Base-by-base conservation (phyloP, 2,797 vertebrate genomes). In the Gambusia yucatana region DNA sequence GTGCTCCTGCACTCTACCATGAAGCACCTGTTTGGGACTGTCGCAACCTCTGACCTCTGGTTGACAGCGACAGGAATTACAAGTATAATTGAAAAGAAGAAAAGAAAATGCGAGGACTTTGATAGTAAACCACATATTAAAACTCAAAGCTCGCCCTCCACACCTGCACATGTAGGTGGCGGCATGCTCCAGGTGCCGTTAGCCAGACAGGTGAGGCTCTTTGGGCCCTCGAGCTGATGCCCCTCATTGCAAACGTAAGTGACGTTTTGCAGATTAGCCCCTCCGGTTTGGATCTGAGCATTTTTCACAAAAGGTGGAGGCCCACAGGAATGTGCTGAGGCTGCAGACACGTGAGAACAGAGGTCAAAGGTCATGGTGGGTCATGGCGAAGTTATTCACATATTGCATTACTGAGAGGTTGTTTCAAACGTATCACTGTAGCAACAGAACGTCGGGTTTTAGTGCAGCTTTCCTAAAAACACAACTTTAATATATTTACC, bases 131-230 rank as follows among this genome's bases (percentile, higher is more conserved):
- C 10, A 46, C 28, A 33, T 46, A 28, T 63, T 13, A 33, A 30
- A 22, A 22, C 7, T 30, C 1, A 30, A 16, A 39, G 50, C 14
- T 30, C 3, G 0, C 6, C 20, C 43, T 65, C 0, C 73, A 22
- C 90, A 96, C 96, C 91, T 91, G 96, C 92, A 90, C 98, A 99
- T n/a, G 95, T 94, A 16, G 98, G 98, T 28, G 96, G 87, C 5
- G 97, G 96, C 8, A 87, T 91, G 80, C 97, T 97, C 98, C 98
- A 99, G 0, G 94, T 95, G 69, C 97, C 96, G 75, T 98, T 93
- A 30, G 94, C 91, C 84, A 96, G 96, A 89, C 98, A 99, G 75
- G 72, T 89, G 44, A 97, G 92, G 39, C 94, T 96, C 77, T 94
- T 90, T 6, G 93, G 87, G 57, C 97, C 97, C 74, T 95, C 46